Evolutionary conservation across 1,140 invertebrate genomes (phyloP), one percentile per base, ranked within the genome.

Genomic region (Drosophila hydei): DNA sequence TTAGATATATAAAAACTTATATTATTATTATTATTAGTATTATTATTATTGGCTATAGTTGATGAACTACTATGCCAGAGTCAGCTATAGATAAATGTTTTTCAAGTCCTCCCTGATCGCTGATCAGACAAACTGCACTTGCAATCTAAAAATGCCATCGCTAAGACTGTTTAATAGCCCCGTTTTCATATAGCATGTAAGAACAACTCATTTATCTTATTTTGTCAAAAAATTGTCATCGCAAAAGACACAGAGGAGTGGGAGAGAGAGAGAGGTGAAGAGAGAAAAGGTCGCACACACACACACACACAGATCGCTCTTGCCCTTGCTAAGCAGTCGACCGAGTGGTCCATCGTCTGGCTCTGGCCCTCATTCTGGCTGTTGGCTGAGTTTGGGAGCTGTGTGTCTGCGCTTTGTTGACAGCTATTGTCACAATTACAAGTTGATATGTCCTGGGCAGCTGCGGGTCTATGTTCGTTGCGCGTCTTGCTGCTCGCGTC

Each of bases 371-470:
- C 11, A 19, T 21, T 19, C 19, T 1, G 9, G 43, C 19, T 60
- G 25, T 19, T n/a, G 11, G 11, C 36, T 18, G 43, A 9, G 18
- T 12, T 16, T 9, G 16, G 16, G 18, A 7, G 21, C 3, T 54
- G 19, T 56, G 16, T 40, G 48, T 42, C 67, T 60, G 78, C 38
- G 65, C 83, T 76, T 71, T 81, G 84, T 83, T 88, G 83, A 88
- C 83, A 88, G 83, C 84, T 79, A 88, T 88, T 89, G 83, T 88
- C 83, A 88, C 83, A 88, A 88, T 88, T 89, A 88, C 83, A 88
- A 89, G 84, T 88, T 88, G 84, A 89, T 88, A 88, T 88, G 84
- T 88, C 78, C 83, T 64, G 72, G 72, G 40, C 77, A 87, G 75
- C 83, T 72, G 64, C 12, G 72, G 61, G 61, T 73, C 50, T 56